Evolutionary conservation across 2,888 invertebrate species (phyloP), one percentile per base, ranked within the genome.

Genomic region (Mythimna albipuncta): DNA sequence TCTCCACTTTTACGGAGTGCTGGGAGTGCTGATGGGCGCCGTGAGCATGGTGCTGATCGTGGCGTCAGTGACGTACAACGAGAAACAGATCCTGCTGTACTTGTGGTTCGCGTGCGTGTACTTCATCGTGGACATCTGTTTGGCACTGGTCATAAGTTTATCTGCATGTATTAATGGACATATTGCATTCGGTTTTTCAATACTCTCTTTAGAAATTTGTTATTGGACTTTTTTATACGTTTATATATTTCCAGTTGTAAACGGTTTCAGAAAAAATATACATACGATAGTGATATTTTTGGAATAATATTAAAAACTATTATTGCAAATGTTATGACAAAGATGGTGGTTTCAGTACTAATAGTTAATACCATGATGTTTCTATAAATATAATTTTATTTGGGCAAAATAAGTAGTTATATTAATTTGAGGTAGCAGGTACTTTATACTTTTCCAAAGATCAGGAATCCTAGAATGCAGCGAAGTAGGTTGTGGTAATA

Each of bases 241-340:
- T 35, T 86, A 86, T 70, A 64, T 92, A 50, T 86, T 93, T 35
- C 89, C 93, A 16, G 87, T 90, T 26, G 89, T 93, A 10, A 93
- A 94, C 78, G 93, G 94, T 58, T 93, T 91, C 69, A 91, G 94
- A 68, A 87, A 82, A 84, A 92, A 84, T 86, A 92, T 94, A 82
- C 91, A 91, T 63, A 92, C 92, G n/a, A 84, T 93, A 62, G 85
- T 90, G 19, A 90, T 93, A 78, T 75, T 87, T 64, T 58, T 92
- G 59, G 65, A 79, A 35, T 90, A 81, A 85, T 69, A 69, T 59
- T 79, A 9, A 61, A 58, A 64, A 61, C 52, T 44, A 55, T 58
- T 72, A 6, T 21, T 54, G 11, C 41, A 41, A 41, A 47, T 72
- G 4, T 19, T 58, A 13, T 47, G 38, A 26, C 2, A 47, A 54